Conservation (phyloP, 2,797 vertebrate species). For the Darevskia nairensis region DNA sequence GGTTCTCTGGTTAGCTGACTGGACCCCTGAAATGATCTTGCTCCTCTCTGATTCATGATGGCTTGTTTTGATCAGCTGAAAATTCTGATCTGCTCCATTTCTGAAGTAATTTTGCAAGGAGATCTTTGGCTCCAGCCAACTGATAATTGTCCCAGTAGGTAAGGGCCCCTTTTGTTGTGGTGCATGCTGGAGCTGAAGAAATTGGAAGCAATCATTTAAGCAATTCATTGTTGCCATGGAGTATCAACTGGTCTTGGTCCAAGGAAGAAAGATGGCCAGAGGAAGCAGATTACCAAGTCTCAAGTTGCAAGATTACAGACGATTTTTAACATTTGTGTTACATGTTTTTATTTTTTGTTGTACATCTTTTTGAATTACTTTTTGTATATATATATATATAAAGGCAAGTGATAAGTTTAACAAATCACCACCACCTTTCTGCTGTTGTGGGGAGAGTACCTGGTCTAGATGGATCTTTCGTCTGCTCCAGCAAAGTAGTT, state of each 20-base stretch:
- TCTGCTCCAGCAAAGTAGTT: too few relatives aligned
- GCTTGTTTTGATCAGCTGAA: conserved; percentile 81
- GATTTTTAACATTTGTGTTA: conserved; percentile 66
- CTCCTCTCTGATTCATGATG: conserved; percentile 81
- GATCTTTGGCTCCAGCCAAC: conserved; percentile 96
- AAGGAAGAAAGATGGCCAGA: conserved; percentile 90
- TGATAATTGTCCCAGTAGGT: conserved; percentile 88
- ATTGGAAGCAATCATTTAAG: conserved; percentile 96
- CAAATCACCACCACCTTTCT: too few relatives aligned
- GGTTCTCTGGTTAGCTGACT: conserved; percentile 84
- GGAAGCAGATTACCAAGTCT: conserved; percentile 91
- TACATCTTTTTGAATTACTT: too few relatives aligned
- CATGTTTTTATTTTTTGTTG: too few relatives aligned
- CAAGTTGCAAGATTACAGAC: conserved; percentile 95
- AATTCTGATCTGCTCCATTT: conserved; percentile 88
- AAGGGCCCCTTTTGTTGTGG: conserved; percentile 88
- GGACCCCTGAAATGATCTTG: conserved; percentile 83
- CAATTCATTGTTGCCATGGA: conserved; percentile 99
- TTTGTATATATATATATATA: too few relatives aligned
- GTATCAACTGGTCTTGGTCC: conserved; percentile 96
- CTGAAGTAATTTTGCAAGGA: conserved; percentile 89
- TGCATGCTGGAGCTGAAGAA: conserved; percentile 94
- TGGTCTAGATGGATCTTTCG: too few relatives aligned
- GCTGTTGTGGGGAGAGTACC: too few relatives aligned
- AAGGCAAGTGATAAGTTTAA: too few relatives aligned